Conservation (phyloP, 2,888 invertebrate species). For the Marasmarcha lunaedactyla region DNA sequence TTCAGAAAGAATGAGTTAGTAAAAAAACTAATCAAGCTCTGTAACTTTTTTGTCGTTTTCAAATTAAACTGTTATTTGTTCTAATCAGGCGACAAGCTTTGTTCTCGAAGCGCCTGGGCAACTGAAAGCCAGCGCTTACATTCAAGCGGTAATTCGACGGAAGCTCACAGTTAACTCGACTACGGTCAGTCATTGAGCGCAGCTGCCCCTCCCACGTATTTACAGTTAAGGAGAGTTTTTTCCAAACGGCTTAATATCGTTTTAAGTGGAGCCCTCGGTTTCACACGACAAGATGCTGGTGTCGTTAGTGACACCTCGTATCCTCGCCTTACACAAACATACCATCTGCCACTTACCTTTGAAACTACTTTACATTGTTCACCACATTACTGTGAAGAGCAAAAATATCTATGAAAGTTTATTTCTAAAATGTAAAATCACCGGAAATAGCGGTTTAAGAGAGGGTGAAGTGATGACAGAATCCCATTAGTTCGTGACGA, state of each 20-base stretch:
- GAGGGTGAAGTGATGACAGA: constrained; percentile 49
- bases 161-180: constrained; percentile 60
- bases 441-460: constrained; percentile 53
- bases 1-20: too few species aligned
- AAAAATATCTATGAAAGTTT: too few species aligned
- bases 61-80: too few species aligned
- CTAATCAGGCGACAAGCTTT: too few species aligned
- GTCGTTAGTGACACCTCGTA: constrained; percentile 31
- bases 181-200: constrained; percentile 43
- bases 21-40: too few species aligned
- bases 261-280: constrained; percentile 43
- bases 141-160: constrained; percentile 37
- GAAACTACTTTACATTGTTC: not conserved
- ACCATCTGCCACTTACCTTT: constrained; percentile 19
- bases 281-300: constrained; percentile 32
- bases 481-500: constrained; percentile 59
- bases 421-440: not conserved
- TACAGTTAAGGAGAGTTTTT: constrained; percentile 24
- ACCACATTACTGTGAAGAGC: too few species aligned
- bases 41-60: too few species aligned
- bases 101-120: too few species aligned
- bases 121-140: not conserved
- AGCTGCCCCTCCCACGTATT: constrained; percentile 49
- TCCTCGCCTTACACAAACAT: constrained; percentile 35
- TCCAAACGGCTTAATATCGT: constrained; percentile 37